phyloP scores from a whole-genome alignment of 2,888 invertebrate genomes.

The Diaprepes abbreviatus region DNA sequence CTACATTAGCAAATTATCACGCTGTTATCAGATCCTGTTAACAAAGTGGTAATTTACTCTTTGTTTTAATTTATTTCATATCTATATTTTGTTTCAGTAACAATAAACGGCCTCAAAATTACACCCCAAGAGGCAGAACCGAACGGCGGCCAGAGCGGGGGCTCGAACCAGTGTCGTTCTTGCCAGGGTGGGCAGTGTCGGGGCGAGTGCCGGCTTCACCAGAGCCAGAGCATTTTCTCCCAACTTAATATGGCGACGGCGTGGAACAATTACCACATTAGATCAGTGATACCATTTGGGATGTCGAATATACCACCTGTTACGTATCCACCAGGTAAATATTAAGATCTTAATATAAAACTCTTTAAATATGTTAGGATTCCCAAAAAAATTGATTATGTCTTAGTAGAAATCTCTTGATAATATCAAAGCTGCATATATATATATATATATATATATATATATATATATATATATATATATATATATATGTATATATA shows the following conservation, averaged over 20 bases:
- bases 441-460: too few relatives aligned
- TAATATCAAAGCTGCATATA: too few relatives aligned
- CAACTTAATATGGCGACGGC: constrained; percentile 63
- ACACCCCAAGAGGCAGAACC: constrained; percentile 57
- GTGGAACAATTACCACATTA: constrained; percentile 59
- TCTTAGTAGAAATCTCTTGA: too few relatives aligned
- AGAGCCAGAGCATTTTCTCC: constrained; percentile 49
- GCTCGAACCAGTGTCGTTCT: constrained; percentile 37
- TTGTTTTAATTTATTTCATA: neutral
- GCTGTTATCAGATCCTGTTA: too few relatives aligned
- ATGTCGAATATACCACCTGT: constrained; percentile 63
- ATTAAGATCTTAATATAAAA: constrained; percentile 12
- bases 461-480: too few relatives aligned
- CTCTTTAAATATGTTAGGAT: neutral
- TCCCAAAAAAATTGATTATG: too few relatives aligned
- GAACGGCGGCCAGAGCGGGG: constrained; percentile 47
- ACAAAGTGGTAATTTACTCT: too few relatives aligned
- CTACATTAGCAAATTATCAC: too few relatives aligned
- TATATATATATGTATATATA: too few relatives aligned
- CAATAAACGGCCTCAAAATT: constrained; percentile 58
- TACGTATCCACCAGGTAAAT: constrained; percentile 65
- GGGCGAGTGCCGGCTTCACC: constrained; percentile 43
- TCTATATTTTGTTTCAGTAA: constrained; percentile 56
- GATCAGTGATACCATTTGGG: constrained; percentile 59
- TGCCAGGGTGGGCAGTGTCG: constrained; percentile 45